Conservation (phyloP, 2,888 invertebrate species). For the Xylota sylvarum region DNA sequence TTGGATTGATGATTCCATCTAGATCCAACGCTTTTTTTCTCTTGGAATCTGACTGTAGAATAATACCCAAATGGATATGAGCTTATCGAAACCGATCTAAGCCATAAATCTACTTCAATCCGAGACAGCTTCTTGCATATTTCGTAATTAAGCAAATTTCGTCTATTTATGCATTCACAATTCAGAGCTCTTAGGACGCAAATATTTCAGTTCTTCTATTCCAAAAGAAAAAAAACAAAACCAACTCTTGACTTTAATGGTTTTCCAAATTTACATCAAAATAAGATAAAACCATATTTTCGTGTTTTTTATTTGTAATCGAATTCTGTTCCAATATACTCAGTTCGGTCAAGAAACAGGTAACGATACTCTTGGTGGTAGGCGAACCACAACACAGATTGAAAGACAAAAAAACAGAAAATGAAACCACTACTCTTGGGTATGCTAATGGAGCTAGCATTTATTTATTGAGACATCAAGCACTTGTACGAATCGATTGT, state of each 20-base stretch:
- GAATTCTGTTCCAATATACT: neutral
- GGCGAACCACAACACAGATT: neutral
- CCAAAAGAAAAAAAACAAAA: too few species aligned
- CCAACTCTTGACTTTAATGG: constrained; percentile 14
- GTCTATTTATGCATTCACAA: neutral
- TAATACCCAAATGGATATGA: too few species aligned
- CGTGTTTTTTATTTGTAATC: neutral
- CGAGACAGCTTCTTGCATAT: neutral
- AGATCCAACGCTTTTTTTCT: too few species aligned
- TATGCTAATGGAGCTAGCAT: constrained; percentile 25
- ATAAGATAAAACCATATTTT: constrained; percentile 42
- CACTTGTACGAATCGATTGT: neutral
- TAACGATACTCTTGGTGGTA: neutral
- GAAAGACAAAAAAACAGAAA: neutral
- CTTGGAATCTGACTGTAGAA: too few species aligned
- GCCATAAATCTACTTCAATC: neutral
- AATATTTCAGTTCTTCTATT: neutral
- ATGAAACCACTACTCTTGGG: neutral
- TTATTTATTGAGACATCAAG: constrained; percentile 34
- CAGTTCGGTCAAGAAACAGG: neutral
- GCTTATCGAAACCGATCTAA: too few species aligned
- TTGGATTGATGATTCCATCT: too few species aligned
- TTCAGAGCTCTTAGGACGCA: neutral
- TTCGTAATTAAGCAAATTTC: constrained; percentile 4
- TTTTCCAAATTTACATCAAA: constrained; percentile 29